A percentile compares a stretch with the other conserved stretches of the same genome.
Evolutionary conservation across 2,888 invertebrate species (phyloP).

Genomic region (Diabrotica balteata): DNA sequence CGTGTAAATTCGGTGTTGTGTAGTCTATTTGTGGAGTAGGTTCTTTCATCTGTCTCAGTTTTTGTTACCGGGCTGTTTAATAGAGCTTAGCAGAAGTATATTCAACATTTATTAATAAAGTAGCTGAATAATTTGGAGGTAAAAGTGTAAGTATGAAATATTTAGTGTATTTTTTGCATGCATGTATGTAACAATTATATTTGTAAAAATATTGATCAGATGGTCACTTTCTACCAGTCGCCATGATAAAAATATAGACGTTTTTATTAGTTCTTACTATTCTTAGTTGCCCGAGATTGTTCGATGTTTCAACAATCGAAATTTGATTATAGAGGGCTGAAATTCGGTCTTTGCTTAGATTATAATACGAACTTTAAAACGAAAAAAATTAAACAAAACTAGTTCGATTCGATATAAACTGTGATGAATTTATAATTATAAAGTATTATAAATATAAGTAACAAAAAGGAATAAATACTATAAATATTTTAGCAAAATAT

Average conservation of each 20-base stretch:
- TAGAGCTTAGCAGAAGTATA: constrained; percentile 3
- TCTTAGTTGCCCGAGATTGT: too few relatives aligned
- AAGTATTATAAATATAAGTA: too few relatives aligned
- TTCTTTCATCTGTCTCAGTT: constrained; percentile 30
- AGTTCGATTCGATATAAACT: too few relatives aligned
- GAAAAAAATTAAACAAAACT: too few relatives aligned
- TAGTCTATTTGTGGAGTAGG: constrained; percentile 6
- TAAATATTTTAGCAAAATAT: too few relatives aligned
- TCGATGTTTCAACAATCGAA: too few relatives aligned
- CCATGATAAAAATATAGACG: constrained; percentile 47
- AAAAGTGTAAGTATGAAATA: constrained; percentile 28
- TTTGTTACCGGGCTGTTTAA: constrained; percentile 24
- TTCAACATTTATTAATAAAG: constrained; percentile 16
- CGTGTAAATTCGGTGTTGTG: background rate
- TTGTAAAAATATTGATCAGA: constrained; percentile 1
- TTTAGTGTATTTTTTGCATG: constrained; percentile 15
- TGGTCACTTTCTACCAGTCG: constrained; percentile 36
- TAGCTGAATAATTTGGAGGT: constrained; percentile 11
- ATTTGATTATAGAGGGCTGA: too few relatives aligned
- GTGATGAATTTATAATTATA: too few relatives aligned
- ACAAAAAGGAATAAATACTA: too few relatives aligned
- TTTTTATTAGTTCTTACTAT: too few relatives aligned
- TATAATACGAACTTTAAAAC: too few relatives aligned
- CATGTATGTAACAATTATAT: constrained; percentile 11
- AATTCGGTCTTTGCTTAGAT: too few relatives aligned